Evolutionary conservation across 1,140 invertebrate genomes (phyloP), one percentile per base, ranked within the genome.

Genomic region (Lucilia sericata): DNA sequence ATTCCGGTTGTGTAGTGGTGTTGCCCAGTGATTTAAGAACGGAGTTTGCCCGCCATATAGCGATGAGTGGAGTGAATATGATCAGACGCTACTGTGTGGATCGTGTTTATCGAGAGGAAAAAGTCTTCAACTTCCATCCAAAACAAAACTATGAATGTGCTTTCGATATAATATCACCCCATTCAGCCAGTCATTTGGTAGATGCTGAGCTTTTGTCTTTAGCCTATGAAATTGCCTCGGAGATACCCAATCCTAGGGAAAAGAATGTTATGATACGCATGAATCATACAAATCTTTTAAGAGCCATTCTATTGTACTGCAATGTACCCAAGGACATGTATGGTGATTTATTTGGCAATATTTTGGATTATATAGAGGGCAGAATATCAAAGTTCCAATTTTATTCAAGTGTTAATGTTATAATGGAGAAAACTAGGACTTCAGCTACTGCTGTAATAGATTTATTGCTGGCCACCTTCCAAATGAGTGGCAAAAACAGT

Each of bases 111-210:
- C 93, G 97, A 85, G 96, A 98, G 91, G 95, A 95, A 86, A 95
- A 95, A 87, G 94, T 96, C 4, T 94, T 94, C 86, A 96, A 96
- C 10, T 95, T 96, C 87, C 96, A 98, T 92, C 98, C 98, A 0
- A 94, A 94, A 86, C 97, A 98, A 92, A 92, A 96, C 8, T 95
- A 95, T 84, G 97, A 98, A 91, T 98, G 96, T 92, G 96, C 96
- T 4, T 99, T 99, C 92, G 98, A 99, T 90, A 97, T 99, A 85
- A 95, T 99, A 13, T 95, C 95, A 21, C 94, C 96, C 3, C 94
- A 91, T 75, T 91, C 92, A 84, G 94, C 93, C 81, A 94, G 94
- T 85, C 91, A 96, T 10, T 93, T 98, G 89, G 93, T 95, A 17
- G 97, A 98, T 91, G 96, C 96, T 3, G 97, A 99, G 90, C 89